phyloP scores from a whole-genome alignment of 35 echinoderm and acorn worm genomes.

The Apostichopus japonicus region DNA sequence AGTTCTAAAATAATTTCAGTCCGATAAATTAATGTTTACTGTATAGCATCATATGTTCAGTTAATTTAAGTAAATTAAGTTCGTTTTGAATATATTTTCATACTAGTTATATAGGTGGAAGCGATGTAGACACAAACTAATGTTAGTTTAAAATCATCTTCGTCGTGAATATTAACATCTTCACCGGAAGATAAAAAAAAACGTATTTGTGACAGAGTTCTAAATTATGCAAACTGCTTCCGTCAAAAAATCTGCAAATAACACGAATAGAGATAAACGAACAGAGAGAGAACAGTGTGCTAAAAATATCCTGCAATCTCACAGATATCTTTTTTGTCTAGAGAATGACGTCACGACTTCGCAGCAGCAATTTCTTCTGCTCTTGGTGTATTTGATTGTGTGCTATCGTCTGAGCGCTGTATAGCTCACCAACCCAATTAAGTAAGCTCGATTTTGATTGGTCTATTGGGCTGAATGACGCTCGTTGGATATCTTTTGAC shows the following conservation, averaged over 20 bases:
- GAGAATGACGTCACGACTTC: slow-evolving; percentile 51
- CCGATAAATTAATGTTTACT: no score
- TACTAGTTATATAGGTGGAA: no score
- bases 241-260: slow-evolving; percentile 50
- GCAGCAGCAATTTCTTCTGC: slow-evolving; percentile 46
- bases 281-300: slow-evolving; percentile 16
- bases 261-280: slow-evolving; percentile 13
- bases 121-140: background rate
- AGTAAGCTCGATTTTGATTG: slow-evolving; percentile 54
- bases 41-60: no score
- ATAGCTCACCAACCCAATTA: slow-evolving; percentile 65
- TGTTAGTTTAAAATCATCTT: background rate
- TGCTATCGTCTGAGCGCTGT: slow-evolving; percentile 54
- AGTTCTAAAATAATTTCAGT: background rate
- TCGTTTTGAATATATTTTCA: no score
- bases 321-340: slow-evolving; percentile 54
- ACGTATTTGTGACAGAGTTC: background rate
- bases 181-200: background rate
- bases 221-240: slow-evolving; percentile 53
- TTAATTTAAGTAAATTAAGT: no score
- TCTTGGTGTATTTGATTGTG: slow-evolving; percentile 55
- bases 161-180: slow-evolving; percentile 19
- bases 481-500: slow-evolving; percentile 59
- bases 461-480: slow-evolving; percentile 52
- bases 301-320: slow-evolving; percentile 52